Conservation (phyloP, 2,888 invertebrate species). For the Parascotia fuliginaria region DNA sequence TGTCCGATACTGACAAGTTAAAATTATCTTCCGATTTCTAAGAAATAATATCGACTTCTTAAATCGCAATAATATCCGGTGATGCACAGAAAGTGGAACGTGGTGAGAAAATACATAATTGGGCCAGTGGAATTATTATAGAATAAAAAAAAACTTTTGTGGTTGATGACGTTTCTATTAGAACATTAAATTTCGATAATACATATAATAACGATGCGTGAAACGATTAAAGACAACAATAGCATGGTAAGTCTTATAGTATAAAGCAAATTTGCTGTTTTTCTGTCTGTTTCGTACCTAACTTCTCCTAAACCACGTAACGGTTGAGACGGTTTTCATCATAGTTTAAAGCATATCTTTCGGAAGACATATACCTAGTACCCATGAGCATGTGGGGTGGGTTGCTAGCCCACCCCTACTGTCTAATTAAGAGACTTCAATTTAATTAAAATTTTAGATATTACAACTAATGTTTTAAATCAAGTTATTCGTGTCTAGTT, state of each 20-base stretch:
- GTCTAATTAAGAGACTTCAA: no score
- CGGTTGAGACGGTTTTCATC: no score
- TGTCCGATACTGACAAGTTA: constrained; percentile 13
- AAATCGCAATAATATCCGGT: constrained; percentile 45
- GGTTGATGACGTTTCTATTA: neutral
- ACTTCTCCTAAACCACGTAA: no score
- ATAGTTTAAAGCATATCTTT: no score
- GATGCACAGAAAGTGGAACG: constrained; percentile 47
- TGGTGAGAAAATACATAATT: constrained; percentile 34
- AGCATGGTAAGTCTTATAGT: constrained; percentile 51
- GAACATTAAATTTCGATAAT: neutral
- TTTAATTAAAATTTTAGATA: no score
- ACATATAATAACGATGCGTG: constrained; percentile 19
- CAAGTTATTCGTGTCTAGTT: no score
- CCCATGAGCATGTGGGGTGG: no score
- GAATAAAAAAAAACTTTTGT: constrained; percentile 23
- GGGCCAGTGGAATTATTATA: constrained; percentile 43
- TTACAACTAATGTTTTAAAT: no score
- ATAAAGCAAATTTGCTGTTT: no score
- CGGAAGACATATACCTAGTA: no score
- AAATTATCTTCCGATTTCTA: constrained; percentile 11
- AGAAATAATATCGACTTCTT: constrained; percentile 11
- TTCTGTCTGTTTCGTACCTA: no score
- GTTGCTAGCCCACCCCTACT: no score
- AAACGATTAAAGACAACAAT: constrained; percentile 46